phyloP scores from a whole-genome alignment of 1,140 invertebrate species.

The Parapsyche elsis region DNA sequence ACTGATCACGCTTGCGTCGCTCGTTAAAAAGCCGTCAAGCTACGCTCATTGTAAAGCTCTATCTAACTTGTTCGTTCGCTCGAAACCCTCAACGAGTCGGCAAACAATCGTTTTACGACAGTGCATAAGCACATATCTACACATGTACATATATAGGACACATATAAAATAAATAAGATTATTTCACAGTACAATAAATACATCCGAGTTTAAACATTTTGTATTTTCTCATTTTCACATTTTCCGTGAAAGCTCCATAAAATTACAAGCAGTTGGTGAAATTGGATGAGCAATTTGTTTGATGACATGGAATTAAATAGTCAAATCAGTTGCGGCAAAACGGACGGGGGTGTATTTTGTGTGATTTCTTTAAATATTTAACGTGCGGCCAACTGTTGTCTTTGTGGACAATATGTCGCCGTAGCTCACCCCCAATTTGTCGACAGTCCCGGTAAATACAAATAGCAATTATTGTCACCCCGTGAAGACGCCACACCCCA shows the following conservation, averaged over 20 bases:
- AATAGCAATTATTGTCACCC: constrained; percentile 56
- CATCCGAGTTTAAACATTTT: no score
- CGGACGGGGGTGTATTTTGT: neutral
- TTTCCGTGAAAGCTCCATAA: no score
- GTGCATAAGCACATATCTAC: neutral
- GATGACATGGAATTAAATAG: constrained; percentile 10
- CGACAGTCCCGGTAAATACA: constrained; percentile 55
- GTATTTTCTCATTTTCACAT: no score
- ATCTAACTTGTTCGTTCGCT: neutral
- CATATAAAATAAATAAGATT: no score
- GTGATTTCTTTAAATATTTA: constrained; percentile 56
- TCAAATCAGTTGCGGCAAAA: neutral
- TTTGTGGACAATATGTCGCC: constrained; percentile 54
- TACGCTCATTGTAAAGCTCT: neutral
- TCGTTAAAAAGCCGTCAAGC: constrained; percentile 46
- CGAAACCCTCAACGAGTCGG: constrained; percentile 13
- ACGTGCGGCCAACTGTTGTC: constrained; percentile 53
- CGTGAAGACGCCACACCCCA: neutral
- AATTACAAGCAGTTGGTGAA: neutral
- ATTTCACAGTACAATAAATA: no score
- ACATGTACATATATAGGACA: no score
- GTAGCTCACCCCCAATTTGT: constrained; percentile 35
- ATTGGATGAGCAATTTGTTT: constrained; percentile 25
- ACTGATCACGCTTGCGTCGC: constrained; percentile 51
- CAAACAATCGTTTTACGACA: constrained; percentile 23